phyloP scores from a whole-genome alignment of 2,113 vertebrate genomes.

The human (Homo sapiens) region DNA sequence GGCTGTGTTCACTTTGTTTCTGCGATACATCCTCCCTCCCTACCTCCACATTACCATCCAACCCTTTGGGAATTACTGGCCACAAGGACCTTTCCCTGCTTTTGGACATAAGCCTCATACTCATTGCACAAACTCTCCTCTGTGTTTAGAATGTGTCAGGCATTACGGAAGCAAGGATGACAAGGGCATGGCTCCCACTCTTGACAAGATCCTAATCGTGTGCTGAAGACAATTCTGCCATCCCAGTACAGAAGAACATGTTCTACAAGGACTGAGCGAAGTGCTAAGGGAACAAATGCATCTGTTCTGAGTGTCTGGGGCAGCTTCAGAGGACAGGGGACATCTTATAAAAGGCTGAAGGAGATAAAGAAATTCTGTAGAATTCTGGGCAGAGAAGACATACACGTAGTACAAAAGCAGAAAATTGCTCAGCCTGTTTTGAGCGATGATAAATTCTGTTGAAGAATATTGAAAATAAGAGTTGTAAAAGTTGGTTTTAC shows the following conservation, averaged over 20 bases:
- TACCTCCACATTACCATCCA: not conserved
- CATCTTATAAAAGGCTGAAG: not conserved
- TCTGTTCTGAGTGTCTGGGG: not conserved
- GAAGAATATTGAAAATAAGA: accelerated
- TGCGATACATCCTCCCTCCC: not conserved
- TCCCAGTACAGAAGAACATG: accelerated
- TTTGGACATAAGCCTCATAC: not conserved
- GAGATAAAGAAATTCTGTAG: not conserved
- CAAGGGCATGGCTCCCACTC: accelerated
- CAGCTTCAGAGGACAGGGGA: not conserved
- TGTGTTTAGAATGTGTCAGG: not conserved
- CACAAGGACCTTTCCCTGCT: not conserved
- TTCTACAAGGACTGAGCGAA: not conserved
- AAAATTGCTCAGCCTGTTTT: not conserved
- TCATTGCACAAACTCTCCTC: not conserved
- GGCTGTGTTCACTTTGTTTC: not conserved
- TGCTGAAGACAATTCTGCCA: not conserved
- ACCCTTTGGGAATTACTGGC: not conserved
- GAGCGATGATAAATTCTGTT: accelerated
- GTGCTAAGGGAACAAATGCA: not conserved
- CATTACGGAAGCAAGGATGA: not conserved
- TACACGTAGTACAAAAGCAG: not conserved
- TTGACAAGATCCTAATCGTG: not conserved
- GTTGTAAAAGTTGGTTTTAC: too few species aligned
- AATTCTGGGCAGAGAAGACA: not conserved